Conservation (phyloP, 2,797 vertebrate genomes). For the Varecia variegata region DNA sequence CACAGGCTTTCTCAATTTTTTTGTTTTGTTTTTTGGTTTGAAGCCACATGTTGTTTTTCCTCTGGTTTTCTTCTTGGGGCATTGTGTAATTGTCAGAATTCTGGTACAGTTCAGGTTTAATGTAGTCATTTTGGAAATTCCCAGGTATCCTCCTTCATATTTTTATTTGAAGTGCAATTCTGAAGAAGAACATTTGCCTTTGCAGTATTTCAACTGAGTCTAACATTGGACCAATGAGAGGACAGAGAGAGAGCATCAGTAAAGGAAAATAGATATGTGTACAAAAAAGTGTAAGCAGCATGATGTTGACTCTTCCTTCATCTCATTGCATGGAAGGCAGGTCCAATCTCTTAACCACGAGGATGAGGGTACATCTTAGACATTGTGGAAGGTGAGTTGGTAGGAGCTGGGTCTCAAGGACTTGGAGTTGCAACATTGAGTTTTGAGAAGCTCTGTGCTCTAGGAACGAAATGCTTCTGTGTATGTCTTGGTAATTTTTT, state of each 20-base stretch:
- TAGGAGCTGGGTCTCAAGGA: background rate
- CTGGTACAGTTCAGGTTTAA: background rate
- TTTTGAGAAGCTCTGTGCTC: background rate
- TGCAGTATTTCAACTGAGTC: background rate
- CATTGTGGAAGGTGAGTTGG: background rate
- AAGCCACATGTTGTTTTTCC: background rate
- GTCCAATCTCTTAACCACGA: background rate
- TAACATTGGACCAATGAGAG: background rate
- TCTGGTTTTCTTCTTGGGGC: background rate
- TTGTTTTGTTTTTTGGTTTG: background rate
- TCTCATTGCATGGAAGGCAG: background rate
- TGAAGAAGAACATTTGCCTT: background rate
- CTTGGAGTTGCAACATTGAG: background rate
- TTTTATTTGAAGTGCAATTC: conserved; percentile 32
- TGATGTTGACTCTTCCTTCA: background rate
- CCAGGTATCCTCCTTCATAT: background rate
- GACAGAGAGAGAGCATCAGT: background rate
- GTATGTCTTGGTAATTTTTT: background rate
- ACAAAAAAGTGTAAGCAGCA: background rate
- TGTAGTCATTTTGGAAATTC: background rate
- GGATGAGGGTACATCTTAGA: background rate
- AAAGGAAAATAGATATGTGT: background rate
- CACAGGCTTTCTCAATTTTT: background rate
- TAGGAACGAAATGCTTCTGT: background rate
- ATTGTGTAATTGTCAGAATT: background rate